phyloP scores from a whole-genome alignment of 2,113 vertebrate species.

The Poecilia latipinna region DNA sequence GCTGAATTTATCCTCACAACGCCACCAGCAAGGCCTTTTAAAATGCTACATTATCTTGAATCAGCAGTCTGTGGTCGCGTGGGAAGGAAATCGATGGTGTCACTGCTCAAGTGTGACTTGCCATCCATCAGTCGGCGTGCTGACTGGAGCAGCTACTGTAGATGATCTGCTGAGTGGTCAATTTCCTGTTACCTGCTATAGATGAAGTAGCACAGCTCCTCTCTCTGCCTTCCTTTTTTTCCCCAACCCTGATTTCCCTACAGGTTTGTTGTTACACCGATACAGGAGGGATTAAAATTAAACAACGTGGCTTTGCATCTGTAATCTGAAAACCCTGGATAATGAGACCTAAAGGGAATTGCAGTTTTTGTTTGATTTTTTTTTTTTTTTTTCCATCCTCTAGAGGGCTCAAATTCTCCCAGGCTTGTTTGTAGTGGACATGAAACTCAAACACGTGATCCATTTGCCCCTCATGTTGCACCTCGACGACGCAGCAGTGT shows the following conservation, averaged over 20 bases:
- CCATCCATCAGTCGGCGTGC: constrained; percentile 61
- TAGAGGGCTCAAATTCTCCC: neutral
- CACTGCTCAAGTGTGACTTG: constrained; percentile 43
- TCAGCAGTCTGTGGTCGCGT: constrained; percentile 59
- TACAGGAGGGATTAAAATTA: constrained; percentile 28
- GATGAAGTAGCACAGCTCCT: constrained; percentile 21
- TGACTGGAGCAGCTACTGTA: constrained; percentile 45
- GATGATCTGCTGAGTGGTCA: constrained; percentile 68
- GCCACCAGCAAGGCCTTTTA: constrained; percentile 39
- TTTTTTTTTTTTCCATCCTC: neutral
- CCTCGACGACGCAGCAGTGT: constrained; percentile 31
- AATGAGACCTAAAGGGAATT: constrained; percentile 16
- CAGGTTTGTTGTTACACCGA: constrained; percentile 12
- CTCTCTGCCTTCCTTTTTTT: neutral
- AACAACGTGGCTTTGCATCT: constrained; percentile 21
- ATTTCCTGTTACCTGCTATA: constrained; percentile 64
- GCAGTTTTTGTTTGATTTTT: constrained; percentile 1
- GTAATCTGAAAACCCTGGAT: constrained; percentile 30
- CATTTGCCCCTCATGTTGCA: constrained; percentile 48
- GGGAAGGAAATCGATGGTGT: constrained; percentile 68
- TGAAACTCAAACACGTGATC: constrained; percentile 29
- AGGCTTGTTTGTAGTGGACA: constrained; percentile 5
- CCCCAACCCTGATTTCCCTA: constrained; percentile 19
- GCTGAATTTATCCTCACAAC: constrained; percentile 39
- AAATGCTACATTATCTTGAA: constrained; percentile 62